phyloP scores from a whole-genome alignment of 2,797 vertebrate species.

The Cossypha niveicapilla region DNA sequence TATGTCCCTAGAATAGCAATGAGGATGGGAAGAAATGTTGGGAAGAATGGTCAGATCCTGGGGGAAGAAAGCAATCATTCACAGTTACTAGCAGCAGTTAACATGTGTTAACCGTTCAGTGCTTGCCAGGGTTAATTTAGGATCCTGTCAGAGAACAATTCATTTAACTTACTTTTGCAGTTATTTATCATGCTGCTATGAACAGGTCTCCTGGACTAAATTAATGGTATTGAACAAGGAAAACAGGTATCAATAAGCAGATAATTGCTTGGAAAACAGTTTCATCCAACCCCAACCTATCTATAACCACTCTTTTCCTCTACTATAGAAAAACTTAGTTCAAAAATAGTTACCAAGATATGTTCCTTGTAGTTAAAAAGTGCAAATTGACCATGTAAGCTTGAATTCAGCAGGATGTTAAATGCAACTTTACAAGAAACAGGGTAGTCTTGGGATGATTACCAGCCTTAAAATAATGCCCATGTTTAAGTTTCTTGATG shows the following conservation, averaged over 20 bases:
- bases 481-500: slow-evolving; percentile 1
- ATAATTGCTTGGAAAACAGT: background rate
- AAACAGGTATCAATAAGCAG: background rate
- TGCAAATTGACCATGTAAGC: background rate
- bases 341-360: background rate
- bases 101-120: background rate
- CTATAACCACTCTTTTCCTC: background rate
- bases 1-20: background rate
- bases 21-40: background rate
- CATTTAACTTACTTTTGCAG: background rate
- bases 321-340: background rate
- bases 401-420: background rate
- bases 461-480: background rate
- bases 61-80: background rate
- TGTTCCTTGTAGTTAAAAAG: background rate
- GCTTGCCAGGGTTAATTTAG: background rate
- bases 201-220: background rate
- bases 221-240: background rate
- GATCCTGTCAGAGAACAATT: background rate
- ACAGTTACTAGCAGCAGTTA: background rate
- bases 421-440: background rate
- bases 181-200: background rate
- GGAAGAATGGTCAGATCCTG: background rate
- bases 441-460: background rate
- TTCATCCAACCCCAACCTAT: background rate